Evolutionary conservation across 2,888 invertebrate genomes (phyloP), one percentile per base, ranked within the genome.

Genomic region (Thyatira batis): DNA sequence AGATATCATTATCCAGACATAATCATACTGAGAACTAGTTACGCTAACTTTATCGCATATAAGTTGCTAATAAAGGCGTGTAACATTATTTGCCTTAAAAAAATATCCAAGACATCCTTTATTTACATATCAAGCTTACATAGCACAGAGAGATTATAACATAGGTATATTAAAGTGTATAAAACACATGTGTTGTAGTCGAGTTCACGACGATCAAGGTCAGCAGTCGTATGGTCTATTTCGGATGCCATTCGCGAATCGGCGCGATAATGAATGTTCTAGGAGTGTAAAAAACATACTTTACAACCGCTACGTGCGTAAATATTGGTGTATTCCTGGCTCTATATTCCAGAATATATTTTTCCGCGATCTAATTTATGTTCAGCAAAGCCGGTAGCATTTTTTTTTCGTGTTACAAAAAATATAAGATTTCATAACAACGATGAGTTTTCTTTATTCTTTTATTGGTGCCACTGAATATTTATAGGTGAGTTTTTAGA

Each of bases 171-270:
- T 17, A 46, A n/a, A 0, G 3, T 46, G 17, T 17, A 46, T 17
- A 13, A 46, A n/a, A 46, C n/a, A 27, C 10, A 46, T 17, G 23
- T 10, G 46, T 27, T 46, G 17, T 46, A 17, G 27, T 21, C 20
- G 23, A 45, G 27, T 46, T 27, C 27, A 23, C 27, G 46, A 27
- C 46, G 46, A 46, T 46, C 46, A 46, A 46, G 46, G 46, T 46
- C 46, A 45, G 10, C 0, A 20, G 10, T 20, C 20, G 25, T 13
- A 25, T 13, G 46, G 17, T 17, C 33, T 46, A 46, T 46, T 46
- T 46, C 27, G 46, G 46, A 17, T 11, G 21, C 21, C 4, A n/a
- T 45, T 45, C 17, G 17, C 27, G 46, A 46, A 46, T 46, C 46
- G 27, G 10, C 27, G 11, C 27, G 46, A 46, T 46, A 17, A 46